Evolutionary conservation across 2,113 vertebrate genomes (phyloP).

Genomic region (Larimichthys polyactis): DNA sequence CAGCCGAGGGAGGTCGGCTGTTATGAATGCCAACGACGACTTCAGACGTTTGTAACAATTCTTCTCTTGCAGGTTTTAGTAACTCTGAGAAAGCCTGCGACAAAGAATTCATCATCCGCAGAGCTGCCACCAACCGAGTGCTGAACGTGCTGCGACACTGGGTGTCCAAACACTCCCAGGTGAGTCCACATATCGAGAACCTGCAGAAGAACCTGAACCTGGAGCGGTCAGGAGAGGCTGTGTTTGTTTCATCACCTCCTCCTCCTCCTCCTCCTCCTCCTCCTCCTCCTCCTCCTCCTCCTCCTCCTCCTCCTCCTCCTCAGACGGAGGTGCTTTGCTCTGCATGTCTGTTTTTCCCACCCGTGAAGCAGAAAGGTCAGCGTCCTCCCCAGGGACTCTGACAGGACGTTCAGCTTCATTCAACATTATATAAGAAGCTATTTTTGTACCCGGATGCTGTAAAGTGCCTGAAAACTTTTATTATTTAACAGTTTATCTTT

Average conservation of each 20-base stretch:
- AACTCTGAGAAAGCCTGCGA: constrained; percentile 91
- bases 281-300: too few relatives aligned
- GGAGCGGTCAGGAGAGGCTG: background rate
- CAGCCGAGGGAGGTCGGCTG: background rate
- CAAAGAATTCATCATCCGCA: constrained; percentile 97
- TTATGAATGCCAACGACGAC: background rate
- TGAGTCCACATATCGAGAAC: constrained; percentile 66
- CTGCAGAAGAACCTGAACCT: background rate
- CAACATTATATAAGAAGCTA: constrained; percentile 63
- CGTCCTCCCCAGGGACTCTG: constrained; percentile 44
- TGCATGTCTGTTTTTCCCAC: constrained; percentile 41
- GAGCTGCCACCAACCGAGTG: constrained; percentile 95
- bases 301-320: background rate
- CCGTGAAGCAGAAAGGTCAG: constrained; percentile 66
- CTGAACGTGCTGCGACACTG: constrained; percentile 97
- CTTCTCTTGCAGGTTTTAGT: constrained; percentile 85
- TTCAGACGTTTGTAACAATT: background rate
- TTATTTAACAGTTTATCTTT: background rate
- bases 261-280: constrained; percentile 2
- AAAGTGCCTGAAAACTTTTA: constrained; percentile 9
- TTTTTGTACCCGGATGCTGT: constrained; percentile 42
- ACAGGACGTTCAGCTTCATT: constrained; percentile 39
- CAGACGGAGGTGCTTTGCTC: constrained; percentile 59
- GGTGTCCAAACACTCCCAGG: constrained; percentile 98
- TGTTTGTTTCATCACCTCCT: constrained; percentile 13